These are phyloP conservation scores for Notarius lentiginosus DNA, from an alignment of 2,113 vertebrate genomes.

Conservation along the genomic window DNA sequence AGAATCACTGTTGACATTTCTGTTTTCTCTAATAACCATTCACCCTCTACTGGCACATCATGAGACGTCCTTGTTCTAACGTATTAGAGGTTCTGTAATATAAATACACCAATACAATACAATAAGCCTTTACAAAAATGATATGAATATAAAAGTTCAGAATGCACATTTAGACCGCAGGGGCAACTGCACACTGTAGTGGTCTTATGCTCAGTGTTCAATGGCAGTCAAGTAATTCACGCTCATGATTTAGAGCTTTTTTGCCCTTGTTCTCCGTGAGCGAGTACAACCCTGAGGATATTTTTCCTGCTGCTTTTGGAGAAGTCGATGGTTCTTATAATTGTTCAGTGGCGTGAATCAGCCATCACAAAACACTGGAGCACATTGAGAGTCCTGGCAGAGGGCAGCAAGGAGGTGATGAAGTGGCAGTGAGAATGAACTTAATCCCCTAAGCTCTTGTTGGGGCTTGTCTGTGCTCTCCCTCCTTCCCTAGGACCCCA, in stretches of 20 bases:
- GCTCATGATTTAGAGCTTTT: constrained; percentile 54
- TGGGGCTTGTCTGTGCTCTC: constrained; percentile 62
- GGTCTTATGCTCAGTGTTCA: constrained; percentile 32
- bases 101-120: background rate
- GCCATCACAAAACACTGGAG: constrained; percentile 58
- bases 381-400: constrained; percentile 58
- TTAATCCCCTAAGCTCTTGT: constrained; percentile 73
- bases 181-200: constrained; percentile 27
- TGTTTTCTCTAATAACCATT: background rate
- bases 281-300: constrained; percentile 56
- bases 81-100: background rate
- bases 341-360: constrained; percentile 62
- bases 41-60: background rate
- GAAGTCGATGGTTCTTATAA: constrained; percentile 54
- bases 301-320: constrained; percentile 56
- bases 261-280: constrained; percentile 45
- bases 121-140: background rate
- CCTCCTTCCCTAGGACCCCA: constrained; percentile 47
- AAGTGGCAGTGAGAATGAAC: constrained; percentile 72
- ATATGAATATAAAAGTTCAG: constrained; percentile 20
- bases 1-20: constrained; percentile 20
- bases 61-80: background rate
- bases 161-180: constrained; percentile 2
- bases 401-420: constrained; percentile 61
- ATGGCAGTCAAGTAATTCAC: constrained; percentile 7